A percentile compares a stretch with the other conserved stretches of the same genome.
Conservation (phyloP, 2,113 vertebrate species). For the Thymallus thymallus region DNA sequence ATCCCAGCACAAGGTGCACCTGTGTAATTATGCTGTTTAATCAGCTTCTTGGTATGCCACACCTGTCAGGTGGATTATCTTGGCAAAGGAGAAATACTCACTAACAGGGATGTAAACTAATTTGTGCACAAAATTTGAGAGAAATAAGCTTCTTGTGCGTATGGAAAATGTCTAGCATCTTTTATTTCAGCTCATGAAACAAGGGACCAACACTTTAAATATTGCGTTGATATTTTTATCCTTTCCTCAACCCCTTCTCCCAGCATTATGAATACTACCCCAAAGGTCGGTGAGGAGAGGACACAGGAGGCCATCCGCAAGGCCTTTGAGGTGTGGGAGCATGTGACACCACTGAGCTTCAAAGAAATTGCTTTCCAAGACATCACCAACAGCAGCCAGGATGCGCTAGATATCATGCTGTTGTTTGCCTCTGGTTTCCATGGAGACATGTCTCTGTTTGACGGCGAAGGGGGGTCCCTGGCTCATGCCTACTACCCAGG, state of each 20-base stretch:
- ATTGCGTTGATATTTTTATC: not conserved
- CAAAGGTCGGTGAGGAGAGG: slow-evolving; percentile 81
- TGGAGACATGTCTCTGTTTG: slow-evolving; percentile 94
- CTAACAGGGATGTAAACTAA: too few species aligned
- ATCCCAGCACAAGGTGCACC: too few species aligned
- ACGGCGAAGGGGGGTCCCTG: slow-evolving; percentile 90
- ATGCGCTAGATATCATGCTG: slow-evolving; percentile 87
- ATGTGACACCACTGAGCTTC: slow-evolving; percentile 84
- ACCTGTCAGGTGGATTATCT: too few species aligned
- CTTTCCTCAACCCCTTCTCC: not conserved
- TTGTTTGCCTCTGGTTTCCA: slow-evolving; percentile 95
- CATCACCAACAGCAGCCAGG: slow-evolving; percentile 77
- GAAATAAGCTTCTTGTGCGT: too few species aligned
- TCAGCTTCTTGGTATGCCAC: too few species aligned
- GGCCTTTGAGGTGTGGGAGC: slow-evolving; percentile 87
- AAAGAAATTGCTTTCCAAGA: slow-evolving; percentile 80
- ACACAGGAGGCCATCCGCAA: slow-evolving; percentile 75
- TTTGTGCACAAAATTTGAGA: too few species aligned
- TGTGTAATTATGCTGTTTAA: too few species aligned
- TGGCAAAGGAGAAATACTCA: too few species aligned
- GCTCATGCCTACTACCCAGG: slow-evolving; percentile 96
- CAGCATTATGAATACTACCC: slow-evolving; percentile 88
- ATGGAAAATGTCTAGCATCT: too few species aligned
- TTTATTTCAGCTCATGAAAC: too few species aligned
- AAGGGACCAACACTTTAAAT: too few species aligned